Evolutionary conservation across 2,888 invertebrate genomes (phyloP).

Genomic region (Leptarthrus brevirostris): DNA sequence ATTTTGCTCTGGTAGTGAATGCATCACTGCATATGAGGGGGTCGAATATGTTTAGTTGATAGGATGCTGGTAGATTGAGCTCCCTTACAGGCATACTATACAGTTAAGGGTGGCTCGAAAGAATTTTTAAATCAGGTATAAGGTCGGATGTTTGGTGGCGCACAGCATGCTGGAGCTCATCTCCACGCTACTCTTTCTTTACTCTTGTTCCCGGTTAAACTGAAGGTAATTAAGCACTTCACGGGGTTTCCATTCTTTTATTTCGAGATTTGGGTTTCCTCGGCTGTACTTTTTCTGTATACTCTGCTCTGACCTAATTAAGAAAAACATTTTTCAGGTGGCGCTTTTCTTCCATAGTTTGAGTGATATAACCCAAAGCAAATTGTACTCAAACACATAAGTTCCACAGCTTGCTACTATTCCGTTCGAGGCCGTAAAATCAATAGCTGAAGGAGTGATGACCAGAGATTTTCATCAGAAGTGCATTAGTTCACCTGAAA

Average conservation of each 20-base stretch:
- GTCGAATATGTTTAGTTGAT: background rate
- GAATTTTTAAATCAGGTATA: background rate
- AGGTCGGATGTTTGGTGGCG: background rate
- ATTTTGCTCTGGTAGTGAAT: background rate
- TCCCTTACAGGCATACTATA: background rate
- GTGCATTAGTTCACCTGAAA: background rate
- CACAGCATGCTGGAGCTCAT: background rate
- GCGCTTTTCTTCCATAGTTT: background rate
- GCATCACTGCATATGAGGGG: background rate
- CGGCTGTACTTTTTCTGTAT: background rate
- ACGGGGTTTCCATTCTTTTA: background rate
- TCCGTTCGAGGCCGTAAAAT: background rate
- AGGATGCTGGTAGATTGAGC: background rate
- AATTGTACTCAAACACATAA: background rate
- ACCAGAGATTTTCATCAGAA: background rate
- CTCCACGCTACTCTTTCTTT: background rate
- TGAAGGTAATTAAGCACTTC: background rate
- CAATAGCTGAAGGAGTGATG: background rate
- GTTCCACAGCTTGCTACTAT: background rate
- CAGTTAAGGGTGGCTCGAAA: background rate
- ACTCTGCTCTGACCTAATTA: constrained; percentile 3
- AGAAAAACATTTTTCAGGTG: background rate
- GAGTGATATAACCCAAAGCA: background rate
- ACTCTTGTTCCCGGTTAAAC: background rate
- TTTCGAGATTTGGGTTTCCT: background rate